Base-by-base conservation (phyloP, 1,140 invertebrate species). In the Phymastichus coffea region DNA sequence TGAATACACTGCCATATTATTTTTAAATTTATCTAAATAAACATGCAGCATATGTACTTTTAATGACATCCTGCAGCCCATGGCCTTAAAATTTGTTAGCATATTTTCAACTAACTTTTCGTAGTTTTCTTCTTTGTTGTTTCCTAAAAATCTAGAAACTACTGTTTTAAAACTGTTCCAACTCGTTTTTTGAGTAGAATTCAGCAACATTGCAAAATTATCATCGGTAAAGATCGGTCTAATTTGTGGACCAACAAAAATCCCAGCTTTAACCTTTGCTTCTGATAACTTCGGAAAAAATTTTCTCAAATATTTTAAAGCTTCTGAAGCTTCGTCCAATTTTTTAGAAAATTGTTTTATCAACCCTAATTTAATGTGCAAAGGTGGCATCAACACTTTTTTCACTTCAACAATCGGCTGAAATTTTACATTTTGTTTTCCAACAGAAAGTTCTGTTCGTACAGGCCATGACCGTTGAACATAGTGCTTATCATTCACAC, bases 331-430 rank as follows among this genome's bases (percentile, higher is more conserved):
- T 66, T 67, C 66, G 19, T 72, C 47, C 26, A 78, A 44, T 28
- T 64, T 62, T 61, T 71, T 70, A 12, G 71, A 64, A 65, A 75
- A 73, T 57, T 73, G 63, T 62, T 74, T 77, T 41, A 73, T 52
- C 6, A 76, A 43, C 3, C 70, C 66, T 43, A 78, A 66, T 51
- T 78, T 79, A 22, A 79, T 73, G 62, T 78, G 72, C 28, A 79
- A 63, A 38, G 70, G 73, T 47, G 70, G 69, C 51, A 76, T 54
- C 28, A 78, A 56, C 17, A 79, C 58, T 23, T 72, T 68, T 26
- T 67, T 23, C 9, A 61, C 23, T 26, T 74, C 68, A 20, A 74
- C 63, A 57, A 77, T 49, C 30, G 69, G 49, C 47, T 71, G 55
- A 22, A 47, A 62, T 57, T 70, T 70, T 12, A 76, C 68, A 59